These are phyloP conservation scores for Panagrolaimus sp. DNA, from an alignment of 1,140 invertebrate species.

Conservation along the genomic window DNA sequence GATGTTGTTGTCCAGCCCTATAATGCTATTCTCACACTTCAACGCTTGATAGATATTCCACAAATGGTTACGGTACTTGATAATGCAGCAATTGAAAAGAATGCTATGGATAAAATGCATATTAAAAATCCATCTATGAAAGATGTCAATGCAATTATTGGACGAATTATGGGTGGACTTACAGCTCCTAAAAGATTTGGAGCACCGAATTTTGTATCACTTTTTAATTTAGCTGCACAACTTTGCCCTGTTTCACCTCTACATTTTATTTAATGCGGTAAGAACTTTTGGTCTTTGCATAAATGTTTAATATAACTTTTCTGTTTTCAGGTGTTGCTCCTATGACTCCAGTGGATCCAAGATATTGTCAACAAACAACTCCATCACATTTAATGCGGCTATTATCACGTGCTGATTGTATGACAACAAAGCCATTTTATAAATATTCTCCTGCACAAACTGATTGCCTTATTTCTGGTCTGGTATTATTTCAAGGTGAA, in stretches of 20 bases:
- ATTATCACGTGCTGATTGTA: constrained; percentile 92
- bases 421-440: constrained; percentile 76
- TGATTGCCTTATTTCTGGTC: constrained; percentile 29
- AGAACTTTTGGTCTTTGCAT: constrained; percentile 58
- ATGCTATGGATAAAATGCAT: constrained; percentile 84
- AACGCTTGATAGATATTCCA: constrained; percentile 85
- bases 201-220: constrained; percentile 96
- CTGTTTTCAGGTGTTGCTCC: constrained; percentile 41
- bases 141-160: constrained; percentile 91
- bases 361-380: constrained; percentile 81
- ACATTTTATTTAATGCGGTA: constrained; percentile 97
- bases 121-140: constrained; percentile 91
- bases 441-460: neutral
- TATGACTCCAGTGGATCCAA: constrained; percentile 22
- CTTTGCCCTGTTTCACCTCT: constrained; percentile 92
- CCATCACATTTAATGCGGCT: constrained; percentile 91
- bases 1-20: constrained; percentile 99
- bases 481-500: constrained; percentile 31
- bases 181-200: constrained; percentile 88
- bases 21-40: constrained; percentile 89
- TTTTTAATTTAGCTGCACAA: constrained; percentile 87
- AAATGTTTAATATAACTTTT: constrained; percentile 10
- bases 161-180: constrained; percentile 60
- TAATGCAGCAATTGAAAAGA: constrained; percentile 88
- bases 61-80: constrained; percentile 96